Percentiles rank a stretch among this genome's conserved stretches.
These are phyloP conservation scores for Netelia fuscicornis DNA, from an alignment of 2,888 invertebrate species.

Conservation along the genomic window DNA sequence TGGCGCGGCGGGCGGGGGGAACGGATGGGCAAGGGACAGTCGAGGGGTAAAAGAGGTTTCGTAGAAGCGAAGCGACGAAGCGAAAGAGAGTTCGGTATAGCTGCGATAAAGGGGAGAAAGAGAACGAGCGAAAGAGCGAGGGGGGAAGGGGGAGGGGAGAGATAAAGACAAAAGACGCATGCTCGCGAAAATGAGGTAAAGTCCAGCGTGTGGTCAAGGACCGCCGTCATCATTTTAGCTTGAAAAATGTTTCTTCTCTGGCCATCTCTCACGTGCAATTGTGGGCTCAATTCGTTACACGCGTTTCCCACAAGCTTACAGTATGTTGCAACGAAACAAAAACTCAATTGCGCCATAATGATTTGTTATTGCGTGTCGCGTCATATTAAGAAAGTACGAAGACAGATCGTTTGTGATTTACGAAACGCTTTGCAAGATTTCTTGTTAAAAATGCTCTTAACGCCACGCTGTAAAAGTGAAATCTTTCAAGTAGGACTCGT, in stretches of 20 bases:
- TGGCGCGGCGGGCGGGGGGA: slow-evolving; percentile 13
- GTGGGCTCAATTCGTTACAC: slow-evolving; percentile 7
- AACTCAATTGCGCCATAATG: not conserved
- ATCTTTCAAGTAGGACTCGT: too few relatives aligned
- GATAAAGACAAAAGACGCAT: slow-evolving; percentile 54
- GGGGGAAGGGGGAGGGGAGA: not conserved
- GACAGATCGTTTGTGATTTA: too few relatives aligned
- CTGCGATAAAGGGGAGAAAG: not conserved
- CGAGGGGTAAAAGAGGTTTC: not conserved
- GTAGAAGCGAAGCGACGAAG: slow-evolving; percentile 19
- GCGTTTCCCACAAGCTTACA: not conserved
- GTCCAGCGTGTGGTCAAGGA: slow-evolving; percentile 64
- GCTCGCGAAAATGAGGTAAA: slow-evolving; percentile 65
- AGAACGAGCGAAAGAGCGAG: not conserved
- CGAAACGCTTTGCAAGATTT: too few relatives aligned
- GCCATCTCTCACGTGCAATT: too few relatives aligned
- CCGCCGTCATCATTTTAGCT: slow-evolving; percentile 58
- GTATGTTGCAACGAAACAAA: not conserved
- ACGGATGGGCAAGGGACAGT: not conserved
- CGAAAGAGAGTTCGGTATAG: not conserved
- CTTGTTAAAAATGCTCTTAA: too few relatives aligned
- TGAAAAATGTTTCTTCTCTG: not conserved
- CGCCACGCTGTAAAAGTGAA: too few relatives aligned
- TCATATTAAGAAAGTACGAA: too few relatives aligned
- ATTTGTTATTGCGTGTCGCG: not conserved